phyloP scores from a whole-genome alignment of 2,113 vertebrate species.

The Leucopsar rothschildi region DNA sequence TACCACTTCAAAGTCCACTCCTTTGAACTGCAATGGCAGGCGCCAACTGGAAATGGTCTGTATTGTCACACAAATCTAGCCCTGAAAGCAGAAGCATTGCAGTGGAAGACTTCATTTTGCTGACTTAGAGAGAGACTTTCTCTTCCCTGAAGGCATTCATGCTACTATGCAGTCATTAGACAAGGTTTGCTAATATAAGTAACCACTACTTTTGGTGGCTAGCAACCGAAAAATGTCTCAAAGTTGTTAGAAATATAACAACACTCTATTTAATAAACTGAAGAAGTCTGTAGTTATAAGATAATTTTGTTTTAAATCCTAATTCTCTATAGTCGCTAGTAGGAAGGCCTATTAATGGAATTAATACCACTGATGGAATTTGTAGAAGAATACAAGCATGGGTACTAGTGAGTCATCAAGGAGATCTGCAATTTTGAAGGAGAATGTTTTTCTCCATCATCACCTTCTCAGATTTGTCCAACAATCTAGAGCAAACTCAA shows the following conservation, averaged over 20 bases:
- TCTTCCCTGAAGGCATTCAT: neutral
- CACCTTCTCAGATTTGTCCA: neutral
- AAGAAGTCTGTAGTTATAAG: neutral
- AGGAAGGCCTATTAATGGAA: neutral
- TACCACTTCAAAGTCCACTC: neutral
- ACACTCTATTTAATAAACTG: neutral
- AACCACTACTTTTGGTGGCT: neutral
- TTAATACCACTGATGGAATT: neutral
- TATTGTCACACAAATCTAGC: neutral
- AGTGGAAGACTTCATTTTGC: neutral
- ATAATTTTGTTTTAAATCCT: neutral
- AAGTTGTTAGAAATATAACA: neutral
- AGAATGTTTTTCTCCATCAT: neutral
- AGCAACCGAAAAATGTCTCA: neutral
- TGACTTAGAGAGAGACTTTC: neutral
- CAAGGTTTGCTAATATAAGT: neutral
- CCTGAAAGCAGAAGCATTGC: neutral
- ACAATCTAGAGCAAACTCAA: neutral
- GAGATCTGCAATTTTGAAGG: neutral
- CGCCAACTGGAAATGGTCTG: neutral
- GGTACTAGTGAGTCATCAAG: neutral
- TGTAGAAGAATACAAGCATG: neutral
- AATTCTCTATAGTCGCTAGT: neutral
- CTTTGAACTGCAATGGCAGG: neutral
- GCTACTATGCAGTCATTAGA: neutral